These are phyloP conservation scores for Ceratina calcarata DNA, from an alignment of 1,140 invertebrate genomes.

Conservation along the genomic window DNA sequence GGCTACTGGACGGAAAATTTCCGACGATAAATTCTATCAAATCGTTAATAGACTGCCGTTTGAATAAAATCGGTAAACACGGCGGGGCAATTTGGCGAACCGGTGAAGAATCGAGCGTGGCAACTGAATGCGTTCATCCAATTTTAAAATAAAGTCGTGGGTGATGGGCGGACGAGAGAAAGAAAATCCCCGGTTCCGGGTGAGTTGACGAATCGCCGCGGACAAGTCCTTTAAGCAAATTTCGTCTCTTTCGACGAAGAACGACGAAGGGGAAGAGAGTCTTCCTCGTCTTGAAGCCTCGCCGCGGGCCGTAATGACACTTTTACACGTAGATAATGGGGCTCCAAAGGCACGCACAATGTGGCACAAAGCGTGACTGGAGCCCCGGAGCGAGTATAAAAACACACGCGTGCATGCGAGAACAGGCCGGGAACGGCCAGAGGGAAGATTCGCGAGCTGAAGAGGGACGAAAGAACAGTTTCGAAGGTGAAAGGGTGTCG, in stretches of 20 bases:
- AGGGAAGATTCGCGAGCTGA: not conserved
- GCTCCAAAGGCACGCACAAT: constrained; percentile 65
- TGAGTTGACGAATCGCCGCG: constrained; percentile 41
- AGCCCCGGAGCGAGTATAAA: constrained; percentile 58
- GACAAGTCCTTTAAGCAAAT: constrained; percentile 48
- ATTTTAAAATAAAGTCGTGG: constrained; percentile 25
- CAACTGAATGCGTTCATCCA: constrained; percentile 33
- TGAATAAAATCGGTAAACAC: too few relatives aligned
- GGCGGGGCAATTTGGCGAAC: not conserved
- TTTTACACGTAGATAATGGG: constrained; percentile 69
- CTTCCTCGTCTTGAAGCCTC: constrained; percentile 18
- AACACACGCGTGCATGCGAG: constrained; percentile 54
- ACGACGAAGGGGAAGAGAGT: not conserved
- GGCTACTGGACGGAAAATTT: too few relatives aligned
- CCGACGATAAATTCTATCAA: too few relatives aligned
- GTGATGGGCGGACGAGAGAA: not conserved
- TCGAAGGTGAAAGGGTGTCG: constrained; percentile 29
- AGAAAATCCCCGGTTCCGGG: constrained; percentile 25
- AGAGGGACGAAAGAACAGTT: constrained; percentile 14
- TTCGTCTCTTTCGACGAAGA: constrained; percentile 6
- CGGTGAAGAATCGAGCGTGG: not conserved
- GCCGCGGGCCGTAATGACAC: constrained; percentile 60
- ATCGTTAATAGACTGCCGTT: too few relatives aligned
- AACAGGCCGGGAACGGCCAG: not conserved
- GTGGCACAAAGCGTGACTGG: constrained; percentile 61